Evolutionary conservation across 2,797 vertebrate species (phyloP).

Genomic region (Sandelia bainsii): DNA sequence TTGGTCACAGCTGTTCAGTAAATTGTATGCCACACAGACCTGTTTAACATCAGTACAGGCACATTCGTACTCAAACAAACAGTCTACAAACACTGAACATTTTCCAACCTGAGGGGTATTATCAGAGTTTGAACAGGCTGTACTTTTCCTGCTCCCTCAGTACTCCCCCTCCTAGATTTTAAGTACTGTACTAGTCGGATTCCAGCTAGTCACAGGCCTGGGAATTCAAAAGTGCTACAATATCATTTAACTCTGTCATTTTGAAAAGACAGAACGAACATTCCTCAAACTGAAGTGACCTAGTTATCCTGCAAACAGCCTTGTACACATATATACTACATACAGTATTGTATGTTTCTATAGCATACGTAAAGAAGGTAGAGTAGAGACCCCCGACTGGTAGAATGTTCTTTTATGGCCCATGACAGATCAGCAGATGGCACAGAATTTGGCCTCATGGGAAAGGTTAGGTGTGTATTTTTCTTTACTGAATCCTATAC

Average conservation of each 20-base stretch:
- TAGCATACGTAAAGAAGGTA: too few relatives aligned
- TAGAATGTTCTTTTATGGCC: too few relatives aligned
- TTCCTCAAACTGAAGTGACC: neutral
- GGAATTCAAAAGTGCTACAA: neutral
- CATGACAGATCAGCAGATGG: too few relatives aligned
- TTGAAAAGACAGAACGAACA: conserved; percentile 11
- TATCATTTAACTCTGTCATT: neutral
- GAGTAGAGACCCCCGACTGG: too few relatives aligned
- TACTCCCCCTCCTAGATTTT: neutral
- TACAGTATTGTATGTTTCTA: too few relatives aligned
- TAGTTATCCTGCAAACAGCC: neutral
- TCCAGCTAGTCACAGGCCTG: conserved; percentile 22
- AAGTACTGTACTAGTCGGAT: conserved; percentile 14
- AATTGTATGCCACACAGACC: neutral
- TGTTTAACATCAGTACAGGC: neutral
- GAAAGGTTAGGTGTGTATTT: too few relatives aligned
- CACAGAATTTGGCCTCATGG: too few relatives aligned
- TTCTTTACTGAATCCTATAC: too few relatives aligned
- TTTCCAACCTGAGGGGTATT: neutral
- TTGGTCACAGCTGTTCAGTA: too few relatives aligned
- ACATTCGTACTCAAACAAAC: neutral
- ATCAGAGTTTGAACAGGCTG: conserved; percentile 29
- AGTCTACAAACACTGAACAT: neutral
- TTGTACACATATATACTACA: neutral
- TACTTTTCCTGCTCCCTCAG: conserved; percentile 2